These are phyloP conservation scores for Argentina silus DNA, from an alignment of 2,797 vertebrate species.

Conservation along the genomic window DNA sequence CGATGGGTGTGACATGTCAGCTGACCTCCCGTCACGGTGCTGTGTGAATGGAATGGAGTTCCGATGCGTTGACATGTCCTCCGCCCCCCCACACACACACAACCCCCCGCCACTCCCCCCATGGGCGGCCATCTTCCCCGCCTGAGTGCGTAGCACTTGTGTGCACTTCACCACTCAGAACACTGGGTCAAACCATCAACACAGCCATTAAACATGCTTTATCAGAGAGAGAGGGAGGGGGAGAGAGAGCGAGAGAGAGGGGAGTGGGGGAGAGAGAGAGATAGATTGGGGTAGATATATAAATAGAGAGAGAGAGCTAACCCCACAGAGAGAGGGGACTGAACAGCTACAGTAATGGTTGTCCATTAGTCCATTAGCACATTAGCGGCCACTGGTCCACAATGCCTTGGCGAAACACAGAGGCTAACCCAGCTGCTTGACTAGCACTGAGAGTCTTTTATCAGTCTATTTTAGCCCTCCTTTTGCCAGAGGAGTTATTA, in stretches of 20 bases:
- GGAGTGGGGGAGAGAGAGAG: neutral
- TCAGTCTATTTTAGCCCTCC: slow-evolving; percentile 37
- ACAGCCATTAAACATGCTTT: slow-evolving; percentile 1
- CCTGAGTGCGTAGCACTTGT: slow-evolving; percentile 31
- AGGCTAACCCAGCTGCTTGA: slow-evolving; percentile 24
- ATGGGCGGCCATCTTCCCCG: slow-evolving; percentile 47
- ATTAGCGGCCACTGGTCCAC: slow-evolving; percentile 47
- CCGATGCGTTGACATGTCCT: neutral
- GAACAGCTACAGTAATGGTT: slow-evolving; percentile 19
- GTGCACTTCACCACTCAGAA: slow-evolving; percentile 29
- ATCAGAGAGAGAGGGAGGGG: neutral
- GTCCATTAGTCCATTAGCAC: slow-evolving; percentile 44
- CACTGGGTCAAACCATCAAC: slow-evolving; percentile 49
- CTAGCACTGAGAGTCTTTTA: slow-evolving; percentile 39
- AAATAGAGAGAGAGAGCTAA: slow-evolving; percentile 23
- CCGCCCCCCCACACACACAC: neutral
- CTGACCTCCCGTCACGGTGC: neutral
- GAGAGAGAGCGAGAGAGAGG: neutral
- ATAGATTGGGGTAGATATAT: neutral
- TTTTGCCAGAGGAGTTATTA: slow-evolving; percentile 47
- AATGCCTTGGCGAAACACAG: slow-evolving; percentile 22
- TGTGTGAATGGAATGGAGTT: too few relatives aligned
- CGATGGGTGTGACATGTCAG: neutral
- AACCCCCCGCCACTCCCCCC: neutral
- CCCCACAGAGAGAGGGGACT: slow-evolving; percentile 34